Percentiles rank a stretch among this genome's conserved stretches.
Evolutionary conservation across 1,140 invertebrate genomes (phyloP).

Genomic region (Micrasema minimum): DNA sequence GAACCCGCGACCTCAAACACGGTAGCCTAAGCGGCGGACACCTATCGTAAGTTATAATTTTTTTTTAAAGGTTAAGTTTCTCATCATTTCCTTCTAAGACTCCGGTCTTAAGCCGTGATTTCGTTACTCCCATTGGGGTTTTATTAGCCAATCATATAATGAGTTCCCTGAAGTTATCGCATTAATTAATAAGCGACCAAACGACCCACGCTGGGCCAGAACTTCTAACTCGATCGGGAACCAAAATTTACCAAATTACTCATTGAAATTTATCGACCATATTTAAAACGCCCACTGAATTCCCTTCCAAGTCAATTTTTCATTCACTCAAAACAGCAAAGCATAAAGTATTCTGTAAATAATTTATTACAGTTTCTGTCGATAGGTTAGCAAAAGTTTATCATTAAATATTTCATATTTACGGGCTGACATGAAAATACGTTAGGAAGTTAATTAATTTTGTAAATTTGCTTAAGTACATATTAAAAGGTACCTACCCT

Average conservation of each 20-base stretch:
- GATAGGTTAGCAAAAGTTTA: background rate
- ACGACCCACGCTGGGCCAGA: constrained; percentile 29
- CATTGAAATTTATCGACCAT: constrained; percentile 42
- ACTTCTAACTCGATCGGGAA: constrained; percentile 45
- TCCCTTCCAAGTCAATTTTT: background rate
- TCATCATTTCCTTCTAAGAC: too few relatives aligned
- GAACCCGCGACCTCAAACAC: too few relatives aligned
- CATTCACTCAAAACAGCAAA: background rate
- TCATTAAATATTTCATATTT: too few relatives aligned
- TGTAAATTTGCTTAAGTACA: too few relatives aligned
- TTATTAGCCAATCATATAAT: constrained; percentile 47
- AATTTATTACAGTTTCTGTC: background rate
- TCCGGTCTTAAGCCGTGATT: too few relatives aligned
- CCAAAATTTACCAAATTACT: constrained; percentile 44
- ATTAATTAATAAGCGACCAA: constrained; percentile 48
- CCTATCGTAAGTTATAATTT: too few relatives aligned
- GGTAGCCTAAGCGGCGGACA: too few relatives aligned
- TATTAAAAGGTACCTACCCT: too few relatives aligned
- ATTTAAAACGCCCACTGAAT: constrained; percentile 30
- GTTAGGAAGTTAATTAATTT: too few relatives aligned
- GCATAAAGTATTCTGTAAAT: background rate
- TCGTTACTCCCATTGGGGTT: background rate
- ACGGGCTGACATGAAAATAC: too few relatives aligned
- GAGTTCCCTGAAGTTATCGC: constrained; percentile 45
- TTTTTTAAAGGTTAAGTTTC: too few relatives aligned